A percentile compares a stretch with the other conserved stretches of the same genome.
These are phyloP conservation scores for Numenius arquata DNA, from an alignment of 2,113 vertebrate genomes.

Conservation along the genomic window DNA sequence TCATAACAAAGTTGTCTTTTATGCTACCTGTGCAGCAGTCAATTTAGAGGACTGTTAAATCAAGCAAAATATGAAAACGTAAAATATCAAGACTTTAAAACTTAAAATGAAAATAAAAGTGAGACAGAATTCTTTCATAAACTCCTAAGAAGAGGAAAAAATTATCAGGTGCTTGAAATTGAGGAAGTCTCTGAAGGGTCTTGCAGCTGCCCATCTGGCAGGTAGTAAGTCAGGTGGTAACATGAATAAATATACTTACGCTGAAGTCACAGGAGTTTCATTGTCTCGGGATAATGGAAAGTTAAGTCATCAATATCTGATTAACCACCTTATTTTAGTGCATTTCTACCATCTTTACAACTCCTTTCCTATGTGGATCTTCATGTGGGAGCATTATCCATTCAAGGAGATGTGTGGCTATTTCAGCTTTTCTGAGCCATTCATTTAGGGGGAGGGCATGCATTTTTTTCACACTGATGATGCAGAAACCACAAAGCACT, in stretches of 20 bases:
- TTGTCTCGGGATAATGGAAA: background rate
- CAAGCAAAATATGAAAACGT: constrained; percentile 18
- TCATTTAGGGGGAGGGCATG: fast-evolving
- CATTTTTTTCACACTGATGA: background rate
- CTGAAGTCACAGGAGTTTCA: background rate
- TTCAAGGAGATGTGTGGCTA: background rate
- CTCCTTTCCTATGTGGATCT: background rate
- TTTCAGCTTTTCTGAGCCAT: background rate
- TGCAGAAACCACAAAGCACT: background rate
- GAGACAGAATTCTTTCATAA: background rate
- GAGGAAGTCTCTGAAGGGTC: background rate
- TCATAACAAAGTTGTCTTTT: constrained; percentile 44
- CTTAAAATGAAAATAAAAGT: background rate
- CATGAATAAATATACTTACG: background rate
- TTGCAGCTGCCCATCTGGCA: background rate
- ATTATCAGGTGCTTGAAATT: background rate
- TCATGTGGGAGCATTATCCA: fast-evolving
- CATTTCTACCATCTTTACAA: background rate
- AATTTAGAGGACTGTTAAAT: constrained; percentile 27
- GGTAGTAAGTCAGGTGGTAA: background rate
- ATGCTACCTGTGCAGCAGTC: background rate
- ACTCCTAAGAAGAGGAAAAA: background rate
- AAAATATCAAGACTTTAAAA: background rate
- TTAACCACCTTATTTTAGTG: background rate
- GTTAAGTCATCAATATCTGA: background rate